Evolutionary conservation across 2,888 invertebrate species (phyloP).

Genomic region (Mycalesis mineus): DNA sequence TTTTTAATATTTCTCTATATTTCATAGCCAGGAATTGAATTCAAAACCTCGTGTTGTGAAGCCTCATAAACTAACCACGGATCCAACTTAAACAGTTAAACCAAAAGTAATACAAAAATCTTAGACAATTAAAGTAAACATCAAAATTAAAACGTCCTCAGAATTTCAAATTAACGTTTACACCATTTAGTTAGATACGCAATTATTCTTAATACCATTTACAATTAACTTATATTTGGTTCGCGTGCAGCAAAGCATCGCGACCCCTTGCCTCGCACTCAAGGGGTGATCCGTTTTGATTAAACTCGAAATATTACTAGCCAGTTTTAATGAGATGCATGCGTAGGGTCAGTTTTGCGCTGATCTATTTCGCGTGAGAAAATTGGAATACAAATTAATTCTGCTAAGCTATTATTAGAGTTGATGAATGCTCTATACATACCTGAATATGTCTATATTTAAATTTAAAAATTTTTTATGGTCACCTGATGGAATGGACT

Average conservation of each 20-base stretch:
- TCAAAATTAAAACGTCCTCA: too few relatives aligned
- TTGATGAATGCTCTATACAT: neutral
- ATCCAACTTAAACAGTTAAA: too few relatives aligned
- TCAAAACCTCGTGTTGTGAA: too few relatives aligned
- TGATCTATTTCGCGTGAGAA: constrained; percentile 34
- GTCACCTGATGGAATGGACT: too few relatives aligned
- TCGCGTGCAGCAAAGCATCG: constrained; percentile 21
- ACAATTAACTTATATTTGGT: neutral
- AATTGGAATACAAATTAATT: constrained; percentile 6
- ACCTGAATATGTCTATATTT: too few relatives aligned
- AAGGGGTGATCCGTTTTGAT: constrained; percentile 34
- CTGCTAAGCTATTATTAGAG: neutral
- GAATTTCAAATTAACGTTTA: neutral
- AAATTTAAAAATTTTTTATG: too few relatives aligned
- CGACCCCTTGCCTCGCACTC: constrained; percentile 40
- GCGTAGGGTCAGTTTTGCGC: constrained; percentile 32
- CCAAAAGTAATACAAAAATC: too few relatives aligned
- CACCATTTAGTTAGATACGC: neutral
- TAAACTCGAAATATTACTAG: constrained; percentile 36
- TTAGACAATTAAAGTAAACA: too few relatives aligned
- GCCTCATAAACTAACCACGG: too few relatives aligned
- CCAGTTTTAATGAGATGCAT: constrained; percentile 28
- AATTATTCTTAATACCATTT: neutral
- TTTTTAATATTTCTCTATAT: too few relatives aligned
- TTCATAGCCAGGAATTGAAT: too few relatives aligned